Percentiles rank a stretch among this genome's conserved stretches.
phyloP scores from a whole-genome alignment of 2,797 vertebrate genomes.

The Syncerus caffer region DNA sequence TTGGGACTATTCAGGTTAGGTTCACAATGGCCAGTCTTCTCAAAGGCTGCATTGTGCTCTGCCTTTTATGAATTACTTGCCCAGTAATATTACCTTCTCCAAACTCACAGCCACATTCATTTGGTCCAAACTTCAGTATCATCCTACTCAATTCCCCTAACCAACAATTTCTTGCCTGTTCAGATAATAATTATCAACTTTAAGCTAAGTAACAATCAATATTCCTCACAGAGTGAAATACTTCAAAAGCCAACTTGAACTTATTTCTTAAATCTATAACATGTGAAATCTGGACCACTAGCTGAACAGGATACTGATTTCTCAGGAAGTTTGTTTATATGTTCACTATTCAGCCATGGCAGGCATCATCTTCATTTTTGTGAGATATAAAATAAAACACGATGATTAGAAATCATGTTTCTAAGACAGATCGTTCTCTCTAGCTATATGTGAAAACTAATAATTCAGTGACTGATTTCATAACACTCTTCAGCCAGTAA shows the following conservation, averaged over 20 bases:
- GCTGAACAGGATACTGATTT: slow-evolving; percentile 31
- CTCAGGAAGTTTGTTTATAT: slow-evolving; percentile 28
- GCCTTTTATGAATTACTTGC: slow-evolving; percentile 25
- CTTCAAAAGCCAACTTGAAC: neutral
- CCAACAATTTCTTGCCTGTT: neutral
- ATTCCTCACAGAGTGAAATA: slow-evolving; percentile 12
- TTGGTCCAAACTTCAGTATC: neutral
- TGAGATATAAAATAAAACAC: neutral
- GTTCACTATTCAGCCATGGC: slow-evolving; percentile 42
- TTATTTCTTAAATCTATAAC: neutral
- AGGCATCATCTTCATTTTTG: slow-evolving; percentile 45
- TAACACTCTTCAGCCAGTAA: neutral
- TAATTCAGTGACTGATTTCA: neutral
- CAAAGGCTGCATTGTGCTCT: slow-evolving; percentile 53
- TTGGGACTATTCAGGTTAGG: neutral
- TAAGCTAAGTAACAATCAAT: neutral
- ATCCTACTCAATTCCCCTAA: neutral
- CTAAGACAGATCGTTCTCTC: neutral
- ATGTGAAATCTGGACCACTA: neutral
- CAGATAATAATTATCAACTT: neutral
- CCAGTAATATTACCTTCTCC: neutral
- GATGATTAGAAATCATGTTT: neutral
- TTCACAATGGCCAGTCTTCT: slow-evolving; percentile 44
- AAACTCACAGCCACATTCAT: neutral
- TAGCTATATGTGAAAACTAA: neutral